Evolutionary conservation across 2,113 vertebrate genomes (phyloP).

Genomic region (Corydoras sp.): DNA sequence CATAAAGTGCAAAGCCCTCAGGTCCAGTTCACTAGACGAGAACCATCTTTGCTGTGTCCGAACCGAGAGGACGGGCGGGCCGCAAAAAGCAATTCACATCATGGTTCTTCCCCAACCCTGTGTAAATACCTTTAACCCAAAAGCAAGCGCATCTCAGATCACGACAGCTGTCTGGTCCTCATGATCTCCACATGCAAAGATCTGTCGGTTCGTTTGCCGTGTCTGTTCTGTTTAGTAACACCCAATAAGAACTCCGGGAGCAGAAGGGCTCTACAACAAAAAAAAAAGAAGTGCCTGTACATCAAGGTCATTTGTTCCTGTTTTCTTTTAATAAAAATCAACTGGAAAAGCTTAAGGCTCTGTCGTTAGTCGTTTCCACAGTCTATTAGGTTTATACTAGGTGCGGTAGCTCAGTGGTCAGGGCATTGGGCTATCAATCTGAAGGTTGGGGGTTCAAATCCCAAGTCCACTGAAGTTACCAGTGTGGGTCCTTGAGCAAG

Average conservation of each 20-base stretch:
- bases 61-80: too few relatives aligned
- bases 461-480: too few relatives aligned
- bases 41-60: too few relatives aligned
- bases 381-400: too few relatives aligned
- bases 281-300: slow-evolving; percentile 24
- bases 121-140: slow-evolving; percentile 48
- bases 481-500: too few relatives aligned
- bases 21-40: too few relatives aligned
- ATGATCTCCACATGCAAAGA: slow-evolving; percentile 6
- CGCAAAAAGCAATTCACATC: slow-evolving; percentile 30
- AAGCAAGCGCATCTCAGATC: slow-evolving; percentile 8
- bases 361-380: neutral
- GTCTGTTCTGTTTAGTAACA: slow-evolving; percentile 17
- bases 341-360: slow-evolving; percentile 45
- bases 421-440: too few relatives aligned
- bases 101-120: slow-evolving; percentile 47
- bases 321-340: slow-evolving; percentile 66
- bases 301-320: slow-evolving; percentile 46
- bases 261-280: neutral
- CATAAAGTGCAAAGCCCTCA: slow-evolving; percentile 59
- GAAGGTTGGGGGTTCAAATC: too few relatives aligned
- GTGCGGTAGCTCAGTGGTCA: too few relatives aligned
- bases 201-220: neutral
- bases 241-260: neutral
- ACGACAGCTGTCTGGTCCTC: slow-evolving; percentile 17